Percentiles rank a stretch among this genome's conserved stretches.
These are phyloP conservation scores for Fragum sueziense DNA, from an alignment of 2,888 invertebrate genomes.

Conservation along the genomic window DNA sequence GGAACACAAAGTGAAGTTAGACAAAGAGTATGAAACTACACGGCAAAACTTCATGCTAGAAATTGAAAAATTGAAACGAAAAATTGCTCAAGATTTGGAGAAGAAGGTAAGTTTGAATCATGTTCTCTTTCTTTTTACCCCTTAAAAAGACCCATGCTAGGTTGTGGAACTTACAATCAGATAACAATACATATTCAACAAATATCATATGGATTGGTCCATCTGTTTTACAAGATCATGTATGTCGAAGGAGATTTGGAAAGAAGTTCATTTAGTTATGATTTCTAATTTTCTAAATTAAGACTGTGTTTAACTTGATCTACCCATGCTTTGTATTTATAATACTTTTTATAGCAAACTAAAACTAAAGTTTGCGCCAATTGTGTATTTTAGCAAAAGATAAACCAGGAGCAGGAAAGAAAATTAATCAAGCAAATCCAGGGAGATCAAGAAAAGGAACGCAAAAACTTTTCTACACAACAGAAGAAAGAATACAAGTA, in stretches of 20 bases:
- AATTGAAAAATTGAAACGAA: constrained; percentile 92
- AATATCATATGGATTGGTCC: background rate
- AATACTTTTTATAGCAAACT: too few species aligned
- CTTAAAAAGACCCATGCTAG: too few species aligned
- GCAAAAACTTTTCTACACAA: constrained; percentile 94
- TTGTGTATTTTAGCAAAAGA: constrained; percentile 92
- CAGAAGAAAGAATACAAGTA: constrained; percentile 97
- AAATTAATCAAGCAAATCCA: constrained; percentile 96
- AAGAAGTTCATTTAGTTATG: background rate
- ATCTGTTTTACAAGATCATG: too few species aligned
- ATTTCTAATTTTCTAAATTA: background rate
- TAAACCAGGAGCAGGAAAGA: constrained; percentile 94
- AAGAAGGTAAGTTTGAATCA: constrained; percentile 81
- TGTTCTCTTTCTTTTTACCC: too few species aligned
- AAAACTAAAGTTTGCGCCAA: too few species aligned
- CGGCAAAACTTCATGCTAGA: constrained; percentile 96
- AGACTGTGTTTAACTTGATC: too few species aligned
- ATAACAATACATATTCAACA: background rate
- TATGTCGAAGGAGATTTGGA: too few species aligned
- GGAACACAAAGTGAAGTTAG: constrained; percentile 95
- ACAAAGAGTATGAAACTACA: constrained; percentile 97
- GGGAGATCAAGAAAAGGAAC: constrained; percentile 93
- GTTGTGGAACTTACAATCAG: too few species aligned
- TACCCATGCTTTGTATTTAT: too few species aligned
- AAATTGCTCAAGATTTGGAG: constrained; percentile 84